phyloP scores from a whole-genome alignment of 2,113 vertebrate genomes.

The Paradoxurus hermaphroditus region DNA sequence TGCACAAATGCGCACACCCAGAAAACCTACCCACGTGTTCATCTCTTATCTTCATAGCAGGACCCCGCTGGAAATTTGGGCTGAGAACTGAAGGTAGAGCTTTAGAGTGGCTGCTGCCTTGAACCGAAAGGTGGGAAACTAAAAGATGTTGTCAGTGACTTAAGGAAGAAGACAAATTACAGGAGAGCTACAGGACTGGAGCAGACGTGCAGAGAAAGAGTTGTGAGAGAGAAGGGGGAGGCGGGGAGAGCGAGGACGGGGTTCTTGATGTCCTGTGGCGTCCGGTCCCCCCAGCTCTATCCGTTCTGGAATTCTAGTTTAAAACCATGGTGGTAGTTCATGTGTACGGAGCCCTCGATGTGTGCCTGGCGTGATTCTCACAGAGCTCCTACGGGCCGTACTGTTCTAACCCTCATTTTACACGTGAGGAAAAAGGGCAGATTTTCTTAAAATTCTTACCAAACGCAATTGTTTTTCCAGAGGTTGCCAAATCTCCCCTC shows the following conservation, averaged over 20 bases:
- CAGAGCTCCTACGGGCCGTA: not conserved
- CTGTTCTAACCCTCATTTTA: not conserved
- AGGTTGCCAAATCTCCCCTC: not conserved
- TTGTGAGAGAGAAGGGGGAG: not conserved
- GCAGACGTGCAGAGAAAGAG: not conserved
- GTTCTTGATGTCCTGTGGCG: not conserved
- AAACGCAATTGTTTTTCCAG: not conserved
- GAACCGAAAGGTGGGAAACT: not conserved
- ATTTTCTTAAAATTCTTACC: not conserved
- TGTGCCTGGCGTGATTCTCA: not conserved
- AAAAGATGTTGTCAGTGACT: not conserved
- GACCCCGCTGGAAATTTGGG: not conserved
- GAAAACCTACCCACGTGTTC: not conserved
- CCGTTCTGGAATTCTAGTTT: not conserved
- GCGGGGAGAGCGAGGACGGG: accelerated
- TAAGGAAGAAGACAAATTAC: not conserved
- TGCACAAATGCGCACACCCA: accelerated
- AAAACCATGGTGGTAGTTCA: too few relatives aligned
- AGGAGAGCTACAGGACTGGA: not conserved
- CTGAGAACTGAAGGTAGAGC: not conserved
- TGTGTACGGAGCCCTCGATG: not conserved
- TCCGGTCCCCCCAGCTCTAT: not conserved
- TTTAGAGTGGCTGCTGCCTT: not conserved
- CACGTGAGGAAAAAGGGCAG: not conserved
- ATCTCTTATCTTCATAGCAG: not conserved